Conservation (phyloP, 2,888 invertebrate species). For the Oxystoma pomonae region DNA sequence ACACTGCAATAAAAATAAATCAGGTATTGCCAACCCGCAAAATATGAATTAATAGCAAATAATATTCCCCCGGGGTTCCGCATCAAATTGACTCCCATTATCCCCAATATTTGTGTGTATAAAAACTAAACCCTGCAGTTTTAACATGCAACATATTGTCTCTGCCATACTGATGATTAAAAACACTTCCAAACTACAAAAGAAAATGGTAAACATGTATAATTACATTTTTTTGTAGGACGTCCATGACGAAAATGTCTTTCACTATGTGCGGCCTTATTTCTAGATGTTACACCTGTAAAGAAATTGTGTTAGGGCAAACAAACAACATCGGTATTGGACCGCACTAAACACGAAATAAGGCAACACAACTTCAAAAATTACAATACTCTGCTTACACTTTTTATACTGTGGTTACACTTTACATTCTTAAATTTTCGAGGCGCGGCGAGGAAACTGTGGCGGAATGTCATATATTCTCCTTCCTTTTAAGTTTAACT, state of each 20-base stretch:
- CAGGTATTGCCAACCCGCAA: no score
- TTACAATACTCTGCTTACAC: background rate
- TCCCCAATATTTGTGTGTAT: background rate
- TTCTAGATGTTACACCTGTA: constrained; percentile 40
- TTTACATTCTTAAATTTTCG: no score
- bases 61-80: background rate
- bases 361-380: background rate
- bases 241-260: constrained; percentile 39
- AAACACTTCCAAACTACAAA: background rate
- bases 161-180: background rate
- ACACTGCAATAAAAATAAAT: background rate
- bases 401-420: no score
- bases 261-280: constrained; percentile 33
- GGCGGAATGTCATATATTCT: no score
- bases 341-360: constrained; percentile 14
- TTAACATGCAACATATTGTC: background rate
- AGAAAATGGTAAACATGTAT: constrained; percentile 24
- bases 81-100: background rate
- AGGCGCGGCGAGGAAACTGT: no score
- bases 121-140: no score
- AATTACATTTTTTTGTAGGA: constrained; percentile 44
- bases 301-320: constrained; percentile 29
- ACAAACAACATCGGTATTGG: constrained; percentile 1
- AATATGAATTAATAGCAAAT: background rate
- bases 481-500: no score